A percentile compares a stretch with the other conserved stretches of the same genome.
Conservation (phyloP, 2,113 vertebrate genomes). For the Maccullochella peelii region DNA sequence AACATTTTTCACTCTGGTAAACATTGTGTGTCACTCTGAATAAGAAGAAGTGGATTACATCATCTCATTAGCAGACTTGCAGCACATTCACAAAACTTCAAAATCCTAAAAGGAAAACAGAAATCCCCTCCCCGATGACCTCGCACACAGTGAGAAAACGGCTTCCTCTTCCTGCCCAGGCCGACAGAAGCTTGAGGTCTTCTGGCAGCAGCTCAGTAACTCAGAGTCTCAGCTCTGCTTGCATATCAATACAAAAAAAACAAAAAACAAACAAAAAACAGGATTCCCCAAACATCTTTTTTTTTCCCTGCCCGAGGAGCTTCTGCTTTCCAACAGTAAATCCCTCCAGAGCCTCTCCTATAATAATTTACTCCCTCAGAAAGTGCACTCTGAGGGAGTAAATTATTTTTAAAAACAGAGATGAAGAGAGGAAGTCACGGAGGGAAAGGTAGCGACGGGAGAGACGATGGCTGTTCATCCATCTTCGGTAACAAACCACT, state of each 20-base stretch:
- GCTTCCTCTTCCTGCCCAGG: conserved; percentile 20
- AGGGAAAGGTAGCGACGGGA: background rate
- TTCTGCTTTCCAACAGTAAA: conserved; percentile 1
- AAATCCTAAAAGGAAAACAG: conserved; percentile 3
- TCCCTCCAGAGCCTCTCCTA: background rate
- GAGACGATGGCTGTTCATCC: background rate
- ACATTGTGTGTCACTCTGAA: conserved; percentile 16
- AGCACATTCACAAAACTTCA: conserved; percentile 28
- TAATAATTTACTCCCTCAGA: no score
- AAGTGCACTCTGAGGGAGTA: background rate
- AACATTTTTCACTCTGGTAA: background rate
- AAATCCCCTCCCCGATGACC: conserved; percentile 24
- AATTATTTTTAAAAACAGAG: background rate
- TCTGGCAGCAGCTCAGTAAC: conserved; percentile 60
- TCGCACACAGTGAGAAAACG: background rate
- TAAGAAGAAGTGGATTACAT: conserved; percentile 7
- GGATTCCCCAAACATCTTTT: conserved; percentile 12
- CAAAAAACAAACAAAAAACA: background rate
- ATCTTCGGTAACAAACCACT: background rate
- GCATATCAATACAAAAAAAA: background rate
- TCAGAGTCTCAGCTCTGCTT: conserved; percentile 18
- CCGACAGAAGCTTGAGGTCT: conserved; percentile 54
- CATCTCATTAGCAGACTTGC: conserved; percentile 3
- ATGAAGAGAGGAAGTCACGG: background rate
- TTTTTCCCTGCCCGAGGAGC: background rate